Evolutionary conservation across 53 echinoderm and acorn worm species (phyloP), one percentile per base, ranked within the genome.

Genomic region (Henricia sp.): DNA sequence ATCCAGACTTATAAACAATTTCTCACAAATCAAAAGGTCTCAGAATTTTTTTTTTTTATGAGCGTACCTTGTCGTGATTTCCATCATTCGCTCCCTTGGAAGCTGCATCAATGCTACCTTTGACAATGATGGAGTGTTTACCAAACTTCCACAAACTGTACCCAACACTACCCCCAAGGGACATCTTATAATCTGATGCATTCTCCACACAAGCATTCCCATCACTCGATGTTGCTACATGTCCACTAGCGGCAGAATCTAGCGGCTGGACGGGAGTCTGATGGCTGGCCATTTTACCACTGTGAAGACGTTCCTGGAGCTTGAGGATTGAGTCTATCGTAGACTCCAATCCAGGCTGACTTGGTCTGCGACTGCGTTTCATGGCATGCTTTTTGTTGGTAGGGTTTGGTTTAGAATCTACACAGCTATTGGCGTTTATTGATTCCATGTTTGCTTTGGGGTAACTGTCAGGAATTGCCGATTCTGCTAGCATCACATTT

Each of bases 71-170:
- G 48, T 80, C 54, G 13, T 35, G 53, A 73, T 38, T 52, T 10
- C 36, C 33, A 63, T 32, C 57, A 4, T 10, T 32, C 34, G 17
- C 24, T 16, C 25, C 3, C 40, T 6, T 8, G 19, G 37, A 58
- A 32, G 51, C 41, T 19, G 86, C 90, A 86, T 90, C 38, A 32
- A 80, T 63, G 46, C 13, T 63, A 13, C 71, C 71, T 25, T 52
- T 85, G 5, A 90, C 63, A 14, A 90, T 20, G n/a, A 90, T 13
- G 5, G 39, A 70, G 41, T 86, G 70, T 38, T 64, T 60, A 10
- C 90, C 90, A 53, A 86, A 86, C 44, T 32, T 85, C 90, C 90
- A 90, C 30, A 90, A 38, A 41, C 51, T 76, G 60, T 90, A 90
- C 16, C 37, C 58, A 27, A 70, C 65, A 57, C 78, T 80, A 20